phyloP scores from a whole-genome alignment of 2,888 invertebrate species.

The Hedya salicella region DNA sequence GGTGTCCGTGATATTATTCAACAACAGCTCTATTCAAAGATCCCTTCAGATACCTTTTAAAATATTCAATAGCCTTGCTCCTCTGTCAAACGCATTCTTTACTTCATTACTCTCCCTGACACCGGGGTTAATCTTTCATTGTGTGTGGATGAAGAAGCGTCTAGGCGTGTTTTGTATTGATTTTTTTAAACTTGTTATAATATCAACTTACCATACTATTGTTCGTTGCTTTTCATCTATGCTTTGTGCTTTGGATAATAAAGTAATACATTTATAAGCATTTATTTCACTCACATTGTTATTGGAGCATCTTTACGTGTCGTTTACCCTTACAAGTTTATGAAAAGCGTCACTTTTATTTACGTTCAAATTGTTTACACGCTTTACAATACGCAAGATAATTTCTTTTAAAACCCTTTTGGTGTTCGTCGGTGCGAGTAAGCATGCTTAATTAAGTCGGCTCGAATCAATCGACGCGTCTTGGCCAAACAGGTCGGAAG shows the following conservation, averaged over 20 bases:
- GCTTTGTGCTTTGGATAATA: constrained; percentile 28
- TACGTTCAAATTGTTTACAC: constrained; percentile 18
- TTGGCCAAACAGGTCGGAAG: constrained; percentile 55
- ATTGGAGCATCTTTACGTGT: constrained; percentile 26
- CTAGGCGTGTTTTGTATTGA: constrained; percentile 64
- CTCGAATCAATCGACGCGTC: constrained; percentile 53
- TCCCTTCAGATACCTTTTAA: constrained; percentile 57
- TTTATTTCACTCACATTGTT: constrained; percentile 7
- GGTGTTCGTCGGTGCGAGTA: constrained; percentile 43
- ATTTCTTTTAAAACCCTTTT: constrained; percentile 32
- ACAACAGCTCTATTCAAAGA: constrained; percentile 37
- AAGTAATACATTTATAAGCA: constrained; percentile 33
- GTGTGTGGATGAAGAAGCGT: constrained; percentile 62
- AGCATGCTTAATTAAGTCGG: constrained; percentile 52
- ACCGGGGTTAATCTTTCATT: constrained; percentile 76
- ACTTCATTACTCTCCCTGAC: constrained; percentile 76
- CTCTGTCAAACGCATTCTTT: constrained; percentile 75
- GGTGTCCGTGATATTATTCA: constrained; percentile 37
- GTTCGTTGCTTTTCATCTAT: constrained; percentile 23
- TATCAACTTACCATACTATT: constrained; percentile 50
- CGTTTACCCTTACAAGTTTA: constrained; percentile 16
- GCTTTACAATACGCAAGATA: constrained; percentile 10
- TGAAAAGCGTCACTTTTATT: constrained; percentile 26
- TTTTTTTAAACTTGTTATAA: constrained; percentile 59
- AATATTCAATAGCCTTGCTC: constrained; percentile 71